Conservation (phyloP, 2,113 vertebrate genomes). For the Amazona vittata region DNA sequence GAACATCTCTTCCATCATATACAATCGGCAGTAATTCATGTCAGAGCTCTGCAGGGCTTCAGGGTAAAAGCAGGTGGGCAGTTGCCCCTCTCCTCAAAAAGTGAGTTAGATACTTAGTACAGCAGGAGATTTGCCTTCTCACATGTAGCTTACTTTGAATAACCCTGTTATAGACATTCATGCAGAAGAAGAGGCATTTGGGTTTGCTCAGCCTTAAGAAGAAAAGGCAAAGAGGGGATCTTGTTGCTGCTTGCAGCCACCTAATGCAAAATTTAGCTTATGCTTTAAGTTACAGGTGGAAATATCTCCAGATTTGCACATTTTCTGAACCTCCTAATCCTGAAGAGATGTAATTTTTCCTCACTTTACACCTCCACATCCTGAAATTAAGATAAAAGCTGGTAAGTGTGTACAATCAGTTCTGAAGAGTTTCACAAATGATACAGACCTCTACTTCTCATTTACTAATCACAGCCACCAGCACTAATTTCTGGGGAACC, state of each 20-base stretch:
- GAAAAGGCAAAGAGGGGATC: not conserved
- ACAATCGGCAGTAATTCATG: not conserved
- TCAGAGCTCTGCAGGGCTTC: slow-evolving; percentile 13
- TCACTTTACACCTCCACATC: slow-evolving; percentile 19
- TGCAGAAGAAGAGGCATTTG: not conserved
- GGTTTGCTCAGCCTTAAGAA: not conserved
- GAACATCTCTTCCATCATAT: slow-evolving; percentile 12
- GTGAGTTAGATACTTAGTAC: not conserved
- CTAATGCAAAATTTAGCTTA: not conserved
- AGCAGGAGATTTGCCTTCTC: not conserved
- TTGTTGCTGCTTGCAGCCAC: not conserved
- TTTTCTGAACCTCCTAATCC: not conserved
- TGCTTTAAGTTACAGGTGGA: not conserved
- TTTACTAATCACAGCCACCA: not conserved
- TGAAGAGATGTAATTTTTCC: not conserved
- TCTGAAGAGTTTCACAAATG: slow-evolving; percentile 14
- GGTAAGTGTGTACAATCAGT: not conserved
- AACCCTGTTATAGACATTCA: rapidly evolving
- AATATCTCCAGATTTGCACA: not conserved
- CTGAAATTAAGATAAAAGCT: slow-evolving; percentile 20
- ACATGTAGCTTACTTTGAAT: not conserved
- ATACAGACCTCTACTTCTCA: not conserved
- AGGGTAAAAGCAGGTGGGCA: not conserved
- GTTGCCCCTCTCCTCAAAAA: not conserved
- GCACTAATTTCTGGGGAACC: not conserved